phyloP scores from a whole-genome alignment of 2,797 vertebrate genomes.

The Telmatherina bonti region DNA sequence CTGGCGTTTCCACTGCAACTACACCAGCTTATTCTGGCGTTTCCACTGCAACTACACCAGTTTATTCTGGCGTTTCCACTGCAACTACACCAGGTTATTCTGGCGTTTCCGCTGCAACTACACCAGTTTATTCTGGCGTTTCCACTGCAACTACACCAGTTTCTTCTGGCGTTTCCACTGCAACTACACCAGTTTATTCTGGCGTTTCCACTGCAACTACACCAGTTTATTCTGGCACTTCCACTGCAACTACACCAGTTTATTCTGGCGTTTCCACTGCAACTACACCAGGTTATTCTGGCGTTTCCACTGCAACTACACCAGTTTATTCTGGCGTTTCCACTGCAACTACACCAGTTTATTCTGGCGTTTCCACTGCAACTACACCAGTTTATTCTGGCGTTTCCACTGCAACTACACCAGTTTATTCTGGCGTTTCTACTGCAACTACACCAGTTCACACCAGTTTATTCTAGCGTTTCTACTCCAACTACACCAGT shows the following conservation, averaged over 20 bases:
- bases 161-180: constrained; percentile 17
- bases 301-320: neutral
- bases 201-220: neutral
- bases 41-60: neutral
- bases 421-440: constrained; percentile 22
- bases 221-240: constrained; percentile 23
- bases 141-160: neutral
- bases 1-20: constrained; percentile 1
- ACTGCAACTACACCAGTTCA: neutral
- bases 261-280: constrained; percentile 14
- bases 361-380: constrained; percentile 7
- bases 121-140: too few relatives aligned
- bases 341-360: neutral
- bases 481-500: neutral
- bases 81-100: neutral
- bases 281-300: neutral
- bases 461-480: too few relatives aligned
- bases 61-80: constrained; percentile 18
- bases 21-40: constrained; percentile 18
- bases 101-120: too few relatives aligned
- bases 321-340: constrained; percentile 24
- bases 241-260: neutral
- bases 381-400: constrained; percentile 3
- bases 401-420: neutral
- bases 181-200: neutral